A percentile compares a stretch with the other conserved stretches of the same genome.
These are phyloP conservation scores for Dioctria rufipes DNA, from an alignment of 2,888 invertebrate genomes.

Conservation along the genomic window DNA sequence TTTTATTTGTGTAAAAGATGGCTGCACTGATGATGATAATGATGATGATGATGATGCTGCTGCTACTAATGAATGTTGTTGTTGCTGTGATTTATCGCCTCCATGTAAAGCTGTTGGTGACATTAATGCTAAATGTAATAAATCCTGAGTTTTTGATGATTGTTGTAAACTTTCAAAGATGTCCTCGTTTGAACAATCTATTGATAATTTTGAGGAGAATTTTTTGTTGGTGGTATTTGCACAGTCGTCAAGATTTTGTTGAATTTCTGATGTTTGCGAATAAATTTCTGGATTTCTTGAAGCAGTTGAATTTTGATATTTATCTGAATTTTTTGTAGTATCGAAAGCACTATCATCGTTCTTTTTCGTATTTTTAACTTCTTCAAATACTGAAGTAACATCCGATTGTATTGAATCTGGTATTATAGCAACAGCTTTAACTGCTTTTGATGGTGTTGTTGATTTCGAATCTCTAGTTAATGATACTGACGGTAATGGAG, in stretches of 20 bases:
- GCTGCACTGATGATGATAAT: background rate
- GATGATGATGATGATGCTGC: background rate
- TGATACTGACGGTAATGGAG: background rate
- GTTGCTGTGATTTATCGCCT: background rate
- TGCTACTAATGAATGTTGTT: conserved; percentile 1
- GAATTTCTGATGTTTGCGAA: conserved; percentile 45
- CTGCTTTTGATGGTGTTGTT: background rate
- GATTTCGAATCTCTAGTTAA: background rate
- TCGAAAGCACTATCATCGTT: background rate
- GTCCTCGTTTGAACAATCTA: conserved; percentile 31
- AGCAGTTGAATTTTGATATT: background rate
- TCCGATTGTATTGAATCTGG: no score
- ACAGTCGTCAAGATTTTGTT: conserved; percentile 41
- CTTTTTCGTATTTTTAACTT: background rate
- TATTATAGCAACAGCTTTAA: background rate
- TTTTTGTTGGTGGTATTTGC: conserved; percentile 10
- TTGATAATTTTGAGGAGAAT: conserved; percentile 41
- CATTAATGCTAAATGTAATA: conserved; percentile 5
- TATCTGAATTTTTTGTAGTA: background rate
- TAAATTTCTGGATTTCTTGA: no score
- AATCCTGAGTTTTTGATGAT: conserved; percentile 3
- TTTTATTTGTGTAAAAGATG: conserved; percentile 37
- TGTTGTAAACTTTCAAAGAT: conserved; percentile 8
- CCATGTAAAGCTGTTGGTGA: background rate
- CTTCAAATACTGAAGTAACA: background rate